Base-by-base conservation (phyloP, 2,113 vertebrate genomes). In the Anolis carolinensis region DNA sequence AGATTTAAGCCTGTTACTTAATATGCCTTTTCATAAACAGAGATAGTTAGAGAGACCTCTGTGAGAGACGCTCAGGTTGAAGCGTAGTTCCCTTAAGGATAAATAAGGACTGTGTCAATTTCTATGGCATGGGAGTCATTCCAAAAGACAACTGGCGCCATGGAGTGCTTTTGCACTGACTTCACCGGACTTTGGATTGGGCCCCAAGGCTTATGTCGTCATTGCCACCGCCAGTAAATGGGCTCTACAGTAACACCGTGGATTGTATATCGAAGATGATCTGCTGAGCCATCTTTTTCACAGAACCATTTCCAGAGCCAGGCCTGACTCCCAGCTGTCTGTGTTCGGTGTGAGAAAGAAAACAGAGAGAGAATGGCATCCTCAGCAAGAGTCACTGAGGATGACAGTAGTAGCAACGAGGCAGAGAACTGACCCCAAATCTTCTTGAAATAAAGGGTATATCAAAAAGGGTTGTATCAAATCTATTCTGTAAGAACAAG, bases 271-370 rank as follows among this genome's bases (percentile, higher is more conserved):
- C 36, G 9, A 79, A 80, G 82, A 44, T 72, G 68, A 36, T 11
- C 4, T 18, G 23, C 68, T 83, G 87, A 80, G 70, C 3, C 44
- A 23, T 79, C 78, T 89, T 73, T 80, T 79, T 77, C 80, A 89
- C 65, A 59, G 5, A 88, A 65, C 30, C 62, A 25, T 52, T 91
- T 90, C 81, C 87, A 65, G 87, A 85, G 65, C 85, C 83, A 59
- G 27, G 0, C 3, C 50, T 20, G 84, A 83, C 78, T 86, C 59
- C 2, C 16, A 0, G 48, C 0, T 0, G 71, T 86, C 80, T 88
- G 76, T 59, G 1, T 67, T 18, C 50, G 81, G 81, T 0, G 0
- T 74, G 27, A 65, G 65, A 48, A 86, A 80, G n/a, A 48, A 74
- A 48, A 48, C 36, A 50, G 55, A 62, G 6, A 73, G 50, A 44